These are phyloP conservation scores for Tragulus kanchil DNA, from an alignment of 2,113 vertebrate species.

Conservation along the genomic window DNA sequence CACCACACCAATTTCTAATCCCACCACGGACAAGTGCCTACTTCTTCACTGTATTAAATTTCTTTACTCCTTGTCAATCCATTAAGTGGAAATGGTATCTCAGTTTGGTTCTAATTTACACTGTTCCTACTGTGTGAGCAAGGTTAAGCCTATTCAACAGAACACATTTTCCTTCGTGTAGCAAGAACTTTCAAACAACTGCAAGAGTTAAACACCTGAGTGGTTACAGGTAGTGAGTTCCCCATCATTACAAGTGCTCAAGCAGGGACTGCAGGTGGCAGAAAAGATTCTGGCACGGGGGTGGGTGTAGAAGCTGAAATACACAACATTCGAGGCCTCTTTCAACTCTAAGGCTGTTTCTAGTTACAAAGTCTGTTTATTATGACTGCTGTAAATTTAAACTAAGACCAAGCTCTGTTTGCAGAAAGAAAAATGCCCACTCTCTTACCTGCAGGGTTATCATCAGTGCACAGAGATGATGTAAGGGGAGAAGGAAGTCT, in stretches of 20 bases:
- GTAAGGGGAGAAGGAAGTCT: conserved; percentile 90
- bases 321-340: not conserved
- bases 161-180: not conserved
- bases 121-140: not conserved
- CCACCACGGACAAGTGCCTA: not conserved
- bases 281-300: not conserved
- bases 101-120: not conserved
- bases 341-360: not conserved
- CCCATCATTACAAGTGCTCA: not conserved
- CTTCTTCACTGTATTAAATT: not conserved
- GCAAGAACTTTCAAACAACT: not conserved
- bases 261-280: not conserved
- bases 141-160: not conserved
- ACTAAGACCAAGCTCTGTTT: not conserved
- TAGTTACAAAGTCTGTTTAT: not conserved
- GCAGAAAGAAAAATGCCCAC: conserved; percentile 21
- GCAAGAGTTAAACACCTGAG: not conserved
- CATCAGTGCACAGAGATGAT: conserved; percentile 91
- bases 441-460: conserved; percentile 93
- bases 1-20: not conserved
- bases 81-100: not conserved
- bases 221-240: not conserved
- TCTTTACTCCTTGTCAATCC: not conserved
- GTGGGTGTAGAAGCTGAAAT: not conserved
- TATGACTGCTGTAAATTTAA: not conserved